Evolutionary conservation across 1,140 invertebrate species (phyloP), one percentile per base, ranked within the genome.

Genomic region (Idris sp.): DNA sequence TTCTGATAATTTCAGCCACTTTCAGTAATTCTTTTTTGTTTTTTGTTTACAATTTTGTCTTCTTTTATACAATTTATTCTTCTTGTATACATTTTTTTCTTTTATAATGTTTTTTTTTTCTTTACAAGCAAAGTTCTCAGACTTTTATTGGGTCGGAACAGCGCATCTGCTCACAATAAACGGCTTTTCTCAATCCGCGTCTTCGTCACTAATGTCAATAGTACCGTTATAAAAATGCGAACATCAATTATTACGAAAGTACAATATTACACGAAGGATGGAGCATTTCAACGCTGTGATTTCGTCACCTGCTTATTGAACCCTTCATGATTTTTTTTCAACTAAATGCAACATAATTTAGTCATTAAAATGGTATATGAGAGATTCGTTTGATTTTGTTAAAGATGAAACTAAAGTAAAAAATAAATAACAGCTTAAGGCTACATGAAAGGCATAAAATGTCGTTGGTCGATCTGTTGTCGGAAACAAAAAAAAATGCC

Each of bases 381-480:
- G 36, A 68, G 35, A 40, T 68, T 68, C 35, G 18, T 43, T 26
- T 11, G 31, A 15, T 11, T 15, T 44, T 5, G 13, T 31, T 11
- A 10, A 7, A 30, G 53, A 58, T 51, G 26, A n/a, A 58, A 15
- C 14, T 38, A 8, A 30, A 72, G n/a, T 56, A 28, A 43, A 7
- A 41, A 72, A 72, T 72, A 62, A 72, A 72, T 72, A 72, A 33
- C 43, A 53, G 33, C 6, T 11, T 36, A 35, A 59, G 5, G n/a
- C 14, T 51, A 62, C 14, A n/a, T n/a, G 33, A 64, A 76, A 79
- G 46, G 51, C 68, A 67, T 75, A 41, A 56, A 48, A 61, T 35
- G 49, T 81, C 80, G 75, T 79, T 81, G 74, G 74, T 78, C 48
- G 49, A 69, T 74, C 33, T 46, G 48, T 53, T 38, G 35, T 46